A percentile compares a stretch with the other conserved stretches of the same genome.
These are phyloP conservation scores for Albula goreensis DNA, from an alignment of 2,113 vertebrate species.

Conservation along the genomic window DNA sequence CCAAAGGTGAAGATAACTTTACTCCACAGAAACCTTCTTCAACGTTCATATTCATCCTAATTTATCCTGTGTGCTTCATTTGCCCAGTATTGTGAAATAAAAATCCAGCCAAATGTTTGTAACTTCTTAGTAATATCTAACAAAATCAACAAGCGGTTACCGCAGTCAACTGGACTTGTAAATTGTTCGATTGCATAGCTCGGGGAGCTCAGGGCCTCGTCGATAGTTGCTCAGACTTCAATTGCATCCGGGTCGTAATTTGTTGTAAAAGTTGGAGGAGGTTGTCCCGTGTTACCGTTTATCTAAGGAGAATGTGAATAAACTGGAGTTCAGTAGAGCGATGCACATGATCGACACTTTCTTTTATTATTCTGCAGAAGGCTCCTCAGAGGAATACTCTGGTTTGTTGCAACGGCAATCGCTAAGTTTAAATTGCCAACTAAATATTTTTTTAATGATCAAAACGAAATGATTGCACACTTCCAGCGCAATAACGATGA, in stretches of 20 bases:
- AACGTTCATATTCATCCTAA: too few relatives aligned
- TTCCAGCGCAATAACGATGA: too few relatives aligned
- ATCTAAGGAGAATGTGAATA: neutral
- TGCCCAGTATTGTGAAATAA: neutral
- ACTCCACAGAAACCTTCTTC: neutral
- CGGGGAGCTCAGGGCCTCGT: slow-evolving; percentile 6
- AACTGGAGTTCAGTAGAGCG: too few relatives aligned
- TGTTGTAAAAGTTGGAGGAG: slow-evolving; percentile 6
- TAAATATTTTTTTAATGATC: too few relatives aligned
- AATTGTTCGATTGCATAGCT: slow-evolving; percentile 5
- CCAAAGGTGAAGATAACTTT: neutral
- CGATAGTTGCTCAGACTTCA: neutral
- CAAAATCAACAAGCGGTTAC: neutral
- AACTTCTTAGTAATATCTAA: neutral
- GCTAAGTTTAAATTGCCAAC: too few relatives aligned
- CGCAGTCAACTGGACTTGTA: neutral
- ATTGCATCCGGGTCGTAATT: slow-evolving; percentile 23
- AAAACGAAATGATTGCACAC: too few relatives aligned
- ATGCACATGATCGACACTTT: too few relatives aligned
- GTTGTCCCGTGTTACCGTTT: neutral
- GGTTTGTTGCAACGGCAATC: too few relatives aligned
- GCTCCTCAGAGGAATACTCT: too few relatives aligned
- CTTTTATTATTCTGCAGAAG: too few relatives aligned
- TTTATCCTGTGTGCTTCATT: neutral
- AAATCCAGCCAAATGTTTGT: neutral